These are phyloP conservation scores for Arenicola marina DNA, from an alignment of 2,888 invertebrate genomes.

Conservation along the genomic window DNA sequence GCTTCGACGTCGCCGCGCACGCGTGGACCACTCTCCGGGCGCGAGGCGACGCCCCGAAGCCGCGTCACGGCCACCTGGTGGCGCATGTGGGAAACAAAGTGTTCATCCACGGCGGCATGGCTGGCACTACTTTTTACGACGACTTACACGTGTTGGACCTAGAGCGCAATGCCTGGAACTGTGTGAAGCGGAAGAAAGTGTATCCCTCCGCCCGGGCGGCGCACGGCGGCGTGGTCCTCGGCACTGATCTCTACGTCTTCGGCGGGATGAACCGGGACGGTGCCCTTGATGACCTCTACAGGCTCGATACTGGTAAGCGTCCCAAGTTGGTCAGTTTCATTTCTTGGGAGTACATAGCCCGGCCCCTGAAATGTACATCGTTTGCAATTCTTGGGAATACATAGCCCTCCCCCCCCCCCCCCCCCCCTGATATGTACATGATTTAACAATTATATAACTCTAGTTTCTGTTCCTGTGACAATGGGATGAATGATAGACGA, in stretches of 20 bases:
- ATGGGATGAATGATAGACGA: too few relatives aligned
- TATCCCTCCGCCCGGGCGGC: slow-evolving; percentile 55
- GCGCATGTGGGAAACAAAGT: slow-evolving; percentile 47
- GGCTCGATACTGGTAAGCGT: slow-evolving; percentile 47
- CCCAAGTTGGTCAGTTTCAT: too few relatives aligned
- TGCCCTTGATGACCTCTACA: slow-evolving; percentile 56
- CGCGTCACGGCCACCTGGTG: slow-evolving; percentile 59
- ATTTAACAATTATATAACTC: too few relatives aligned
- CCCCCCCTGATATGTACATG: too few relatives aligned
- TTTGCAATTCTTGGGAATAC: too few relatives aligned
- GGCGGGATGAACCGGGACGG: slow-evolving; percentile 59
- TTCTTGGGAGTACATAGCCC: too few relatives aligned
- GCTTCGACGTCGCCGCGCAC: slow-evolving; percentile 42
- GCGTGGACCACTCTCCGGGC: slow-evolving; percentile 49
- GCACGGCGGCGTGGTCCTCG: slow-evolving; percentile 49
- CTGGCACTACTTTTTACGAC: slow-evolving; percentile 53
- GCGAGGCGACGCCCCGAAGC: slow-evolving; percentile 54
- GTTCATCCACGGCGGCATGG: slow-evolving; percentile 58
- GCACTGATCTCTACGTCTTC: slow-evolving; percentile 50
- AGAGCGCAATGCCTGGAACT: slow-evolving; percentile 45
- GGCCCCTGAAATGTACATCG: too few relatives aligned
- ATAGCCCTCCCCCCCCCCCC: too few relatives aligned
- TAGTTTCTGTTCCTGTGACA: too few relatives aligned
- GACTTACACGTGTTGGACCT: slow-evolving; percentile 57
- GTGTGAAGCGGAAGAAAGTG: slow-evolving; percentile 45